Evolutionary conservation across 2,888 invertebrate species (phyloP).

Genomic region (Caenorhabditis sp.): DNA sequence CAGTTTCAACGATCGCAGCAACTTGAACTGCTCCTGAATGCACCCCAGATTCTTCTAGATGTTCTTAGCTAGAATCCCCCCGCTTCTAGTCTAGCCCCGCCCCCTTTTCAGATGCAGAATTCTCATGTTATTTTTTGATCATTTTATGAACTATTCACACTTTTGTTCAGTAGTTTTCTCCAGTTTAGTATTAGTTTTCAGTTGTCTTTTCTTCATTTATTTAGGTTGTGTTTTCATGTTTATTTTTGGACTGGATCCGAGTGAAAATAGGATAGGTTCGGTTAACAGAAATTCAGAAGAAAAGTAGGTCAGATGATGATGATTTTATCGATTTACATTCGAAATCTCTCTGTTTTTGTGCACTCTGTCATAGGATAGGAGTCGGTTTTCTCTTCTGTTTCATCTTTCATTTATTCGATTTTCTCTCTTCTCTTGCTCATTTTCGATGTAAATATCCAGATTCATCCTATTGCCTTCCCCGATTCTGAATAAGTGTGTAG

Average conservation of each 20-base stretch:
- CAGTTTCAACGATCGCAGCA: constrained; percentile 22
- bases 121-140: no score
- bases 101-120: background rate
- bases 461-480: constrained; percentile 13
- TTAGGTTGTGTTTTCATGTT: constrained; percentile 39
- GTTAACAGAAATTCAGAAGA: no score
- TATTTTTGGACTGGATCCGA: constrained; percentile 20
- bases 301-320: no score
- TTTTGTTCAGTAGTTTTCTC: no score
- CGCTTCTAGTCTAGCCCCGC: constrained; percentile 16
- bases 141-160: background rate
- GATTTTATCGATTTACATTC: no score
- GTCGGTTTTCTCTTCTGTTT: constrained; percentile 22
- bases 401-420: constrained; percentile 2
- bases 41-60: background rate
- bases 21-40: background rate
- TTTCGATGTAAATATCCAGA: constrained; percentile 36
- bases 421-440: constrained; percentile 17
- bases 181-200: constrained; percentile 3
- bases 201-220: constrained; percentile 11
- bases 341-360: no score
- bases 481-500: background rate
- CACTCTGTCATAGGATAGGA: constrained; percentile 42
- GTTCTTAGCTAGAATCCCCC: background rate
- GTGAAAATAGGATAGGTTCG: constrained; percentile 26